Base-by-base conservation (phyloP, 2,113 vertebrate genomes). In the Glaucomys volans region DNA sequence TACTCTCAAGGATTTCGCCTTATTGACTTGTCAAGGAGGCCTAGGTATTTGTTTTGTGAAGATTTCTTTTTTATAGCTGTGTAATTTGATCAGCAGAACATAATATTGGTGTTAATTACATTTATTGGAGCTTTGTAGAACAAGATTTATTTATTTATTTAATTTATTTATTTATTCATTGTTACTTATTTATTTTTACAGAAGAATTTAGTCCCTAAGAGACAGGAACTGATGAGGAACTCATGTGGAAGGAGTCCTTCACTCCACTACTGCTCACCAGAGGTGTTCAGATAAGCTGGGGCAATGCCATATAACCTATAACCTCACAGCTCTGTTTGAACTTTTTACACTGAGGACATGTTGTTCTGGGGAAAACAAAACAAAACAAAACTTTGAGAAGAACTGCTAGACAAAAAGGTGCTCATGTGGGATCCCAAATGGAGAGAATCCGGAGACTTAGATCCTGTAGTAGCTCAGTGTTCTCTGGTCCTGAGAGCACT, bases 31-130 rank as follows among this genome's bases (percentile, higher is more conserved):
- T 13, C 18, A 44, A 91, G 26, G 82, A 91, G 57, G 12, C 32
- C 57, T 64, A 35, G 1, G 62, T 47, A 92, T 93, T 90, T 92
- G 69, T 80, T 89, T 72, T 35, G 9, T 4, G 17, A 90, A 76
- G 57, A 81, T 95, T 79, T 71, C 86, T 88, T 66, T 90, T 95
- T 84, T 66, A 88, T 14, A n/a, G 14, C 74, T 80, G 13, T 92
- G 64, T 44, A 57, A 66, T 87, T 93, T 79, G 82, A 81, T 96
- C 13, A 75, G 76, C 9, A 89, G 50, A 91, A 83, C 52, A 69
- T 14, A 90, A 66, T 26, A 89, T 96, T 84, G 37, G 84, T 93
- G 62, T 87, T 90, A 76, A 95, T 67, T 95, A 81, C 42, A 76
- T 87, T 95, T 93, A 62, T 66, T 89, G 94, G 47, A 44, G 8